These are phyloP conservation scores for Aplodontia rufa DNA, from an alignment of 2,113 vertebrate species.

Conservation along the genomic window DNA sequence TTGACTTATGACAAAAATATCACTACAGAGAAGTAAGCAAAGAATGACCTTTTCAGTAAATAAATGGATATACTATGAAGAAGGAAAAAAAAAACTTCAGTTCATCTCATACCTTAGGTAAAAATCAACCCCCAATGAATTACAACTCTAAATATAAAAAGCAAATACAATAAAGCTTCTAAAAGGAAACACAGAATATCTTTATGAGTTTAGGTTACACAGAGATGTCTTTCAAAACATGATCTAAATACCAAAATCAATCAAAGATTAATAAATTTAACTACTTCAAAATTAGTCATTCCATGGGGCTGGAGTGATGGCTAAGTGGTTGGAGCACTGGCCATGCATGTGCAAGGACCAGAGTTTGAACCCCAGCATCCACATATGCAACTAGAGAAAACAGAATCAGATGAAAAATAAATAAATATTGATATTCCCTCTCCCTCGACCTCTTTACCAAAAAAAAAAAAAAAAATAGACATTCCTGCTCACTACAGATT, in stretches of 20 bases:
- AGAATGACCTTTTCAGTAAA: conserved; percentile 14
- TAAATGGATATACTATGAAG: not conserved
- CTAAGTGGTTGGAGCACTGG: too few relatives aligned
- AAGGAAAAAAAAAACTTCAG: not conserved
- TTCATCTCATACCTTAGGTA: not conserved
- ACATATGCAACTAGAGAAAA: too few relatives aligned
- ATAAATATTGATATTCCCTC: too few relatives aligned
- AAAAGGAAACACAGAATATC: not conserved
- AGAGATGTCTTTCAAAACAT: conserved; percentile 4
- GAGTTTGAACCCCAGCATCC: too few relatives aligned
- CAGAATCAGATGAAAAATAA: too few relatives aligned
- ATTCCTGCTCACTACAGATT: not conserved
- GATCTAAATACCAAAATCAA: conserved; percentile 28
- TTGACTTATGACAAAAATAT: not conserved
- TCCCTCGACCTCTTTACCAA: too few relatives aligned
- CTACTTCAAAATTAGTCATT: conserved; percentile 19
- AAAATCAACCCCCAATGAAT: conserved; percentile 14
- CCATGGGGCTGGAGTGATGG: too few relatives aligned
- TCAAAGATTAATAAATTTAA: not conserved
- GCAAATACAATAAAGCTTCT: not conserved
- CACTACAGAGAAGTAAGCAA: not conserved
- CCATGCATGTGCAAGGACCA: too few relatives aligned
- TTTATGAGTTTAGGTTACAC: not conserved
- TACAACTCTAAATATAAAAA: conserved; percentile 34
- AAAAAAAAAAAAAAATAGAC: conserved; percentile 41